Percentiles rank a stretch among this genome's conserved stretches.
Evolutionary conservation across 2,888 invertebrate species (phyloP).

Genomic region (Cantharis nigra): DNA sequence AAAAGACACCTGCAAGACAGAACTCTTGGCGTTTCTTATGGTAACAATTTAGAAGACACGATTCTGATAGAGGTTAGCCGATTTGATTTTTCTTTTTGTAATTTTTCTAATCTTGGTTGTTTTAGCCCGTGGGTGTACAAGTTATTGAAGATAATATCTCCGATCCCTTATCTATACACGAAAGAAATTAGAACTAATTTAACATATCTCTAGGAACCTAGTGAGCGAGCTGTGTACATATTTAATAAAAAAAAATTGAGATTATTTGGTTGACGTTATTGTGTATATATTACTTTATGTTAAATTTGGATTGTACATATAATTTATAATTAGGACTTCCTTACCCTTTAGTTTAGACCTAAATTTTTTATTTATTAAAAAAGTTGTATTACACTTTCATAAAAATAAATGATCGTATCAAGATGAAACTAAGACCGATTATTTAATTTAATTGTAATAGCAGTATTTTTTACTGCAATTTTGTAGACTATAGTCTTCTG

Average conservation of each 20-base stretch:
- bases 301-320: neutral
- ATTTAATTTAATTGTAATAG: too few relatives aligned
- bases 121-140: constrained; percentile 26
- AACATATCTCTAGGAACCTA: neutral
- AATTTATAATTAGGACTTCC: neutral
- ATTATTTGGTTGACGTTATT: neutral
- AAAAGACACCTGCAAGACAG: constrained; percentile 39
- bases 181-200: constrained; percentile 15
- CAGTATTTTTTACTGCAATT: too few relatives aligned
- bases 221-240: neutral
- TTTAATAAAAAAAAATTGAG: neutral
- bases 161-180: constrained; percentile 23
- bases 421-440: neutral
- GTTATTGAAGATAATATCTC: constrained; percentile 18
- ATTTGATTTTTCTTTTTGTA: neutral
- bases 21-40: constrained; percentile 49
- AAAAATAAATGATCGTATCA: neutral
- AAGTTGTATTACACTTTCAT: neutral
- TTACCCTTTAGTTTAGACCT: neutral
- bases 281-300: neutral
- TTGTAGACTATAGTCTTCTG: too few relatives aligned
- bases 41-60: constrained; percentile 46
- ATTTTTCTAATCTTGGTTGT: neutral
- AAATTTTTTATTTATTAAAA: neutral
- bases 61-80: constrained; percentile 52